phyloP scores from a whole-genome alignment of 2,888 invertebrate species.

The Acanthosoma haemorrhoidale region DNA sequence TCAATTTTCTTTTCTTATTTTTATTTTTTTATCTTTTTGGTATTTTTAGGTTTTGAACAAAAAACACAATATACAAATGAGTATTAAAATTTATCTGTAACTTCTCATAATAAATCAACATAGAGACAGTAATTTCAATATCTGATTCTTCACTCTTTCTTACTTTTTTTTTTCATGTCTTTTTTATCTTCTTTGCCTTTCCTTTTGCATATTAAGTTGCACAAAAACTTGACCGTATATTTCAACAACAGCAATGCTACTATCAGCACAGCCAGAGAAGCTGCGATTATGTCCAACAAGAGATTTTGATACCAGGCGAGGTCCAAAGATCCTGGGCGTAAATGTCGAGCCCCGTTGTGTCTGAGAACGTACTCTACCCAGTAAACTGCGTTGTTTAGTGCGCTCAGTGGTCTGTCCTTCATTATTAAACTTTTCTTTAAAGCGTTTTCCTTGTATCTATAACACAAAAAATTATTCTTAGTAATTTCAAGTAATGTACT shows the following conservation, averaged over 20 bases:
- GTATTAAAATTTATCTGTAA: no score
- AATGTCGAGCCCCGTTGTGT: not conserved
- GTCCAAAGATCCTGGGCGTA: not conserved
- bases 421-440: not conserved
- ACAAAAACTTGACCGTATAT: not conserved
- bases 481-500: not conserved
- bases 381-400: conserved; percentile 6
- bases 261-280: not conserved
- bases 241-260: not conserved
- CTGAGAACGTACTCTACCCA: conserved; percentile 20
- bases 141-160: not conserved
- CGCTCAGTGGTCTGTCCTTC: not conserved
- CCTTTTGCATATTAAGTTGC: not conserved
- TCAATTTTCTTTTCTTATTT: not conserved
- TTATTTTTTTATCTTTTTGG: no score
- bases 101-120: no score
- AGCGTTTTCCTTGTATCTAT: conserved; percentile 6
- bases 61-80: no score
- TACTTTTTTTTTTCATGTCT: no score
- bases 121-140: no score
- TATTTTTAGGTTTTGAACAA: no score
- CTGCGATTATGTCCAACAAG: not conserved
- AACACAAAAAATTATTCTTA: not conserved
- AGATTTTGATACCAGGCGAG: conserved; percentile 12
- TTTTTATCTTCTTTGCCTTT: not conserved